Conservation (phyloP, 2,797 vertebrate species). For the Delichon dasypus region DNA sequence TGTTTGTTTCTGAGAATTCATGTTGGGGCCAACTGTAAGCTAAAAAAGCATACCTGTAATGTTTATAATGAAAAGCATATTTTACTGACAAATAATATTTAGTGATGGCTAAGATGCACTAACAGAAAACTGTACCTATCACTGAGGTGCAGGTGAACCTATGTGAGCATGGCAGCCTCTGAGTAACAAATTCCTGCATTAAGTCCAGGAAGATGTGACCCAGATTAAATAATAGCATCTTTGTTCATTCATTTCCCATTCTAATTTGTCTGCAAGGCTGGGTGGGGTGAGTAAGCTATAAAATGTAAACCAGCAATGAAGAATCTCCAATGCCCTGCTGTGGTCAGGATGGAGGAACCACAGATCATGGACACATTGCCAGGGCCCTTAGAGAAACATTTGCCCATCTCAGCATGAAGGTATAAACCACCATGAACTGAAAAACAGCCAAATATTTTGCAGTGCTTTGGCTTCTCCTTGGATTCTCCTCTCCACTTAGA, state of each 20-base stretch:
- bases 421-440: background rate
- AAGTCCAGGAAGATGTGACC: background rate
- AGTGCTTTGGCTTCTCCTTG: background rate
- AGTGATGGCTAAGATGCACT: background rate
- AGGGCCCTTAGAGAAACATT: constrained; percentile 12
- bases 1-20: background rate
- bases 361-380: background rate
- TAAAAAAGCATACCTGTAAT: background rate
- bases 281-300: background rate
- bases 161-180: background rate
- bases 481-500: background rate
- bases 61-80: background rate
- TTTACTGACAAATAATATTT: background rate
- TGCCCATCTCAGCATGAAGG: constrained; percentile 17
- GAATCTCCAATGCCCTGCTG: background rate
- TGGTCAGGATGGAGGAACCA: background rate
- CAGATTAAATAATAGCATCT: background rate
- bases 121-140: background rate
- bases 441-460: background rate
- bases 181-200: background rate
- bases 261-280: background rate
- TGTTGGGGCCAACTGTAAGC: background rate
- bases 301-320: background rate
- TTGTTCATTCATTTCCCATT: background rate
- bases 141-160: background rate